Base-by-base conservation (phyloP, 2,113 vertebrate species). In the Vombatus ursinus region DNA sequence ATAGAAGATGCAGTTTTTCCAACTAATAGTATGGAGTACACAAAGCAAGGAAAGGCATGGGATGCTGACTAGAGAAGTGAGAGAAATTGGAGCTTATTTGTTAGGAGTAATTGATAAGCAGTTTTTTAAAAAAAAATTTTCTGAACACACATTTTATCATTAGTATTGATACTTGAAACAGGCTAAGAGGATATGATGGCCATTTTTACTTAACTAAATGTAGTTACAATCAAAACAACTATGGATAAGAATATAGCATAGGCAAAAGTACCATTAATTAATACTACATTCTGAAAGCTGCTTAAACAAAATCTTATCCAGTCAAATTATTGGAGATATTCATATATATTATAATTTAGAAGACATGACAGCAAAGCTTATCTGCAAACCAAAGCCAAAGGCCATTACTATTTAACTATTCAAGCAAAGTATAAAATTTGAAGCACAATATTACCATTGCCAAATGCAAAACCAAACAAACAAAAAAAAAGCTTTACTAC, bases 181-280 rank as follows among this genome's bases (percentile, higher is more conserved):
- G 96, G 6, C 89, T 92, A 77, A 96, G 98, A 97, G 50, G n/a
- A 96, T 98, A 96, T 96, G 92, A 97, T 94, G 89, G 93, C 97
- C 97, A 91, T 98, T 93, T 90, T 98, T 94, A 92, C 8, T 96
- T 89, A 90, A 90, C 49, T 93, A 52, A 95, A 52, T 94, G 92
- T 50, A 96, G 51, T 96, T 92, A 96, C 90, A 84, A 44, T 1
- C 61, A 77, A 94, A 91, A 92, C 91, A 90, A 28, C 2, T 91
- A 91, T 51, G 53, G 92, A 92, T 95, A 96, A 52, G 97, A 96
- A 93, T 97, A 96, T 84, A 84, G n/a, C n/a, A 84, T 84, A 44
- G 68, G 89, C 54, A 31, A 57, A 52, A 51, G 2, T 77, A 57
- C 96, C 92, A 94, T 92, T 93, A 93, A 95, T 95, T 51, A 95